Conservation (phyloP, 2,888 invertebrate genomes). For the Unio pictorum region DNA sequence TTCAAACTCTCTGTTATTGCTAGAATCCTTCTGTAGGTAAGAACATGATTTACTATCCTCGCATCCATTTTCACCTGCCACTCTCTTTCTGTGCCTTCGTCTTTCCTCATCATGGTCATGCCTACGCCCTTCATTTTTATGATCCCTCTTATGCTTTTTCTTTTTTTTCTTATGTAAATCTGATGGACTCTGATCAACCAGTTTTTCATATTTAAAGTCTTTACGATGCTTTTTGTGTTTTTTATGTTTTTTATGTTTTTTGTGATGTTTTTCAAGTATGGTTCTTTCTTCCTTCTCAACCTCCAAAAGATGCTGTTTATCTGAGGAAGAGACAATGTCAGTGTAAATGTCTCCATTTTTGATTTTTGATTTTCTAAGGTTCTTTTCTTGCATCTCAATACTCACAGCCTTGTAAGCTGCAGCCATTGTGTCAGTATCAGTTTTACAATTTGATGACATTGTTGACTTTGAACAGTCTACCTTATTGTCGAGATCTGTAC, state of each 20-base stretch:
- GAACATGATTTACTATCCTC: conserved; percentile 10
- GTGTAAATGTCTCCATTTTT: background rate
- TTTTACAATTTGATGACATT: too few species aligned
- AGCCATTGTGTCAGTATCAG: background rate
- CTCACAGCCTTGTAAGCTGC: background rate
- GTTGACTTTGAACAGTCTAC: too few species aligned
- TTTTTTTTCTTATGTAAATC: conserved; percentile 46
- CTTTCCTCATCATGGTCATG: background rate
- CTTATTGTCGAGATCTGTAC: too few species aligned
- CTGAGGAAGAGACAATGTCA: conserved; percentile 16
- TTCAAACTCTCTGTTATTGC: conserved; percentile 54
- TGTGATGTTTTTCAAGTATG: conserved; percentile 25
- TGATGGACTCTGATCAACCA: conserved; percentile 22
- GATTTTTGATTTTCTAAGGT: background rate
- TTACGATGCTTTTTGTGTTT: conserved; percentile 42
- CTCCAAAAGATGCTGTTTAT: conserved; percentile 31
- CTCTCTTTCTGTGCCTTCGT: background rate
- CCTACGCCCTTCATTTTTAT: conserved; percentile 7
- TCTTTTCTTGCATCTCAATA: background rate
- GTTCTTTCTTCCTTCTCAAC: conserved; percentile 19
- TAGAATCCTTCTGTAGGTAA: conserved; percentile 26
- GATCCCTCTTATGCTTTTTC: conserved; percentile 42
- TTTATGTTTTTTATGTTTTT: conserved; percentile 54
- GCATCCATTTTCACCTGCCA: background rate
- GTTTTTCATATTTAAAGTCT: conserved; percentile 32